A percentile compares a stretch with the other conserved stretches of the same genome.
phyloP scores from a whole-genome alignment of 2,113 vertebrate genomes.

The Gyps fulvus region DNA sequence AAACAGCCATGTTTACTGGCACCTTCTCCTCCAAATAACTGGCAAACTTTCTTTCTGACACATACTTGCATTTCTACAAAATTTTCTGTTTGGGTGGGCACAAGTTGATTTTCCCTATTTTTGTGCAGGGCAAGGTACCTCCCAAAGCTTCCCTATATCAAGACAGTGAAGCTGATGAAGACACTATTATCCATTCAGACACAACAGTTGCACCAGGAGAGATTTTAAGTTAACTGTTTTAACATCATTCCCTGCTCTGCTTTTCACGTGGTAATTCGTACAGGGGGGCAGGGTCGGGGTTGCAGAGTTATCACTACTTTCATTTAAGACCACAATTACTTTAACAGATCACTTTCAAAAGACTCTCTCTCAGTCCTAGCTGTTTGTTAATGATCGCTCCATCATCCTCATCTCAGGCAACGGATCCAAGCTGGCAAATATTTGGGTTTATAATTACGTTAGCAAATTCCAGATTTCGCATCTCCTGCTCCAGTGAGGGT shows the following conservation, averaged over 20 bases:
- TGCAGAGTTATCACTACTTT: not conserved
- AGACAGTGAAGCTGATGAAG: not conserved
- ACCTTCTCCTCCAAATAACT: not conserved
- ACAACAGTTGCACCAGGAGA: not conserved
- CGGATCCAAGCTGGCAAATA: not conserved
- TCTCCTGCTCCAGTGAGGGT: not conserved
- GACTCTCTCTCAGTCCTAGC: not conserved
- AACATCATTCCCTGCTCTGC: not conserved
- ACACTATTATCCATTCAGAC: rapidly evolving
- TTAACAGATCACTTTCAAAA: not conserved
- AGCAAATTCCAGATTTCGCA: not conserved
- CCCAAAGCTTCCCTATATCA: rapidly evolving
- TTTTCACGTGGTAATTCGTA: rapidly evolving
- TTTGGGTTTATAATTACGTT: not conserved
- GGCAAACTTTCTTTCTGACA: not conserved
- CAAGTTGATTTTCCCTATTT: not conserved
- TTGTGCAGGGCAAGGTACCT: not conserved
- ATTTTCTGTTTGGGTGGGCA: not conserved
- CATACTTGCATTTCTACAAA: not conserved
- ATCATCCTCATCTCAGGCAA: not conserved
- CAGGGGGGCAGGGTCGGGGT: rapidly evolving
- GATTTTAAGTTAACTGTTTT: rapidly evolving
- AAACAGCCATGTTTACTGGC: not conserved
- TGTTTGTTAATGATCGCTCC: not conserved
- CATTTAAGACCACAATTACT: not conserved